Base-by-base conservation (phyloP, 2,888 invertebrate species). In the Trilocha varians region DNA sequence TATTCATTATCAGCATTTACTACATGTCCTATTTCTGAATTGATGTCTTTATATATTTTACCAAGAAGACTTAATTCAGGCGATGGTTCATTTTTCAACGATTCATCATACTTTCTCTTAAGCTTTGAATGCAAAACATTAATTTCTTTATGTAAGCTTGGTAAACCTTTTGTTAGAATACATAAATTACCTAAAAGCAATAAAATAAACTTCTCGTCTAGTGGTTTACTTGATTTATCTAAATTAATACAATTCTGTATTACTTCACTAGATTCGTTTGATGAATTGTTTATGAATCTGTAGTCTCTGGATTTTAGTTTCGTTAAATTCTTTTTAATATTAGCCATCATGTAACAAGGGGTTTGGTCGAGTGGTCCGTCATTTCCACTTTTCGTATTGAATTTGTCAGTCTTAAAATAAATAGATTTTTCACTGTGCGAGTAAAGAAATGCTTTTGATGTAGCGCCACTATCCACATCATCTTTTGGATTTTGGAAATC, bases 131-230 rank as follows among this genome's bases (percentile, higher is more conserved):
- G 73, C 13, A 82, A 52, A 16, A 46, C 53, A 34, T 67, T 65
- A 5, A 84, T 73, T 39, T 83, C 80, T 61, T 72, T 77, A 39
- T 74, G 55, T 13, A 76, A 39, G 36, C 45, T 55, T 0, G 76
- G 73, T 34, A 69, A 45, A 38, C 63, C 69, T 49, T 70, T 71
- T 0, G 82, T 74, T 0, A 83, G 55, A 3, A 66, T 46, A 2
- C 66, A 58, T 13, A 82, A 53, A 52, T 80, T 76, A 57, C 80
- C 77, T 25, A 82, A 48, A 3, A 82, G 47, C n/a, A 74, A 48
- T 1, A 79, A 41, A 36, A 83, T 74, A 41, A 78, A 78, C 43
- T 69, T 68, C 42, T 82, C 79, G 33, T 82, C 74, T 3, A 83
- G 72, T 25, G 25, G 11, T 11, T 25, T 25, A 25, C 11, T 25